Conservation (phyloP, 2,797 vertebrate species). For the Molossus alvarezi region DNA sequence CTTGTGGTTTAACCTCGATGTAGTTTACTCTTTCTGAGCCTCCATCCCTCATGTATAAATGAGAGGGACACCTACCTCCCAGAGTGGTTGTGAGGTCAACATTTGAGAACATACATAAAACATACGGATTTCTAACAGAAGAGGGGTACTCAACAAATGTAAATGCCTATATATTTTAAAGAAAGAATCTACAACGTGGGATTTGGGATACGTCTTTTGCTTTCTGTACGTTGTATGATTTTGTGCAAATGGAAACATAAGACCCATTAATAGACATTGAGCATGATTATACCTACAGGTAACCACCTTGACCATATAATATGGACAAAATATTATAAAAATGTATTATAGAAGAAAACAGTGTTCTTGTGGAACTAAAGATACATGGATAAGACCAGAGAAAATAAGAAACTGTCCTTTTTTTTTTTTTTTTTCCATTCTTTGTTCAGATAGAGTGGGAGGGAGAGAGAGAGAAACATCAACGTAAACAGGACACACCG, state of each 20-base stretch:
- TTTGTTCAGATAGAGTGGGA: no score
- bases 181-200: not conserved
- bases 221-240: not conserved
- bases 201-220: not conserved
- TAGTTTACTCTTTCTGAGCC: not conserved
- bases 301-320: not conserved
- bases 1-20: not conserved
- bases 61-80: not conserved
- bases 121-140: constrained; percentile 23
- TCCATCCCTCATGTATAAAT: not conserved
- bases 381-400: not conserved
- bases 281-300: not conserved
- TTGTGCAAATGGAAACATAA: constrained; percentile 47
- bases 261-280: not conserved
- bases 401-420: not conserved
- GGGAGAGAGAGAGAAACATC: no score
- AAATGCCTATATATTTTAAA: not conserved
- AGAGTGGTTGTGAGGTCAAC: not conserved
- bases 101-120: not conserved
- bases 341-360: constrained; percentile 3
- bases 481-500: no score
- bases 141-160: not conserved
- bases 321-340: constrained; percentile 45
- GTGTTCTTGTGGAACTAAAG: not conserved
- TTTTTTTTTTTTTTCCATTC: not conserved